Conservation (phyloP, 2,888 invertebrate genomes). For the Physocephala rufipes region DNA sequence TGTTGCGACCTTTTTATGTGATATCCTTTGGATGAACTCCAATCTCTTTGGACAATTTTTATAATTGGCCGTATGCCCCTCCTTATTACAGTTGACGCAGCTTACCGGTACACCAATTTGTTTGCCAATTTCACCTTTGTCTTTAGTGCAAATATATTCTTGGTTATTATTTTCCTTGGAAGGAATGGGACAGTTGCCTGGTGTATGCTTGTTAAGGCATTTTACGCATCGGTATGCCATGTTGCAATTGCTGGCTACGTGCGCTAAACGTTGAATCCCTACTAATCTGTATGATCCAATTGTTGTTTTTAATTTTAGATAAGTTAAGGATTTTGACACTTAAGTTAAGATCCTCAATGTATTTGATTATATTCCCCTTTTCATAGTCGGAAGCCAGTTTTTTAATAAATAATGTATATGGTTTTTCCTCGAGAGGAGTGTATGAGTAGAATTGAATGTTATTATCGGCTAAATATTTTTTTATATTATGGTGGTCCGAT, state of each 20-base stretch:
- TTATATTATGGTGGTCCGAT: neutral
- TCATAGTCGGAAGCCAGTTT: neutral
- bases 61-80: constrained; percentile 22
- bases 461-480: neutral
- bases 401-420: neutral
- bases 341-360: neutral
- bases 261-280: neutral
- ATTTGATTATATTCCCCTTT: neutral
- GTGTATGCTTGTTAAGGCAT: too few relatives aligned
- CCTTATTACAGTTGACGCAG: constrained; percentile 17
- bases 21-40: too few relatives aligned
- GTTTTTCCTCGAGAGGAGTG: neutral
- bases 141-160: too few relatives aligned
- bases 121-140: too few relatives aligned
- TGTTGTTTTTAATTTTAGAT: neutral
- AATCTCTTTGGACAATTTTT: too few relatives aligned
- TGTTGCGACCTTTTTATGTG: too few relatives aligned
- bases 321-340: neutral
- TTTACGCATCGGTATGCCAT: too few relatives aligned
- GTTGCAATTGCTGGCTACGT: too few relatives aligned
- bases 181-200: too few relatives aligned
- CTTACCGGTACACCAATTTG: too few relatives aligned
- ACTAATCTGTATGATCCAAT: neutral
- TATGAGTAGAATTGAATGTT: neutral
- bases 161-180: too few relatives aligned